Evolutionary conservation across 2,888 invertebrate species (phyloP), one percentile per base, ranked within the genome.

Genomic region (Neoascia interrupta): DNA sequence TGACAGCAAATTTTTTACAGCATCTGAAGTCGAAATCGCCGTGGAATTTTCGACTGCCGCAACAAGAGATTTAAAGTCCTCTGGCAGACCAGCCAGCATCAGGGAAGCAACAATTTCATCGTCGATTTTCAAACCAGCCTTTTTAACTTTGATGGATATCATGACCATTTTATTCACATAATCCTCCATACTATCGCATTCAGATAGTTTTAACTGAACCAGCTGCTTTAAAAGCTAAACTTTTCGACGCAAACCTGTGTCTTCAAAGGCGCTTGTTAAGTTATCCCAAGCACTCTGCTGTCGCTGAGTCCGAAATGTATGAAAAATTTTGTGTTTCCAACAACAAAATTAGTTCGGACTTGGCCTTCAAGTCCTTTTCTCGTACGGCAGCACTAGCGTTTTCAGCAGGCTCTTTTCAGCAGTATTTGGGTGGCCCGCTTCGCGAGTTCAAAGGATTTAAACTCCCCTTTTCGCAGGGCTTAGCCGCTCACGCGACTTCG

Each of bases 201-300:
- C 64, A 4, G 34, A 28, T 2, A 63, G 41, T 28, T 63, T 63
- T 23, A 53, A 31, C 13, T 53, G 64, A 13, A 64, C 64, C 36
- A 64, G 21, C 11, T 64, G 64, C 23, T 45, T 53, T 4, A 51
- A 11, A 0, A 63, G 51, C 10, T 63, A 39, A 1, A 63, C 51
- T 34, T 63, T 63, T 19, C 63, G 18, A 16, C 63, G 51, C 13
- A 51, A 11, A 37, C 28, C 51, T 5, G 49, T 51, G 28, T 63
- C 51, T 18, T 63, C 63, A 26, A 63, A 63, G 10, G 51, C 51
- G 15, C 23, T 63, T 4, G 53, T 49, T 1, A 53, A 19, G 15
- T 43, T 64, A 19, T 64, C 53, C 53, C 64, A 64, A 2, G 64
- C 66, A 36, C 18, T 11, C 26, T 53, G 53, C 45, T 2, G 34